Evolutionary conservation across 2,797 vertebrate species (phyloP), one percentile per base, ranked within the genome.

Genomic region (Echeneis naucrates): DNA sequence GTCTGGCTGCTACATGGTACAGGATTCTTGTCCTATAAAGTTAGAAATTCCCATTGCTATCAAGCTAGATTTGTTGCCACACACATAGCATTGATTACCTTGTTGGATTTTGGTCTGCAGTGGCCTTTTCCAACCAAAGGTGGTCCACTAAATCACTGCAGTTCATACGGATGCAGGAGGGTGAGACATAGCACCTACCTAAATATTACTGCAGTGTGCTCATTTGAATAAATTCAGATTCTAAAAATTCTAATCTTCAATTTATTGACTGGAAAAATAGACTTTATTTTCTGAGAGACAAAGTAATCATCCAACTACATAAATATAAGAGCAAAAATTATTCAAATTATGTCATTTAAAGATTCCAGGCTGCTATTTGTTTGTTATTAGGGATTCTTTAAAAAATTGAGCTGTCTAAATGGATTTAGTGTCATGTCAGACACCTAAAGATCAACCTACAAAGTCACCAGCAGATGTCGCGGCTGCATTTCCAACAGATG

Each of bases 391-490:
- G n/a, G 30, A 30, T 30, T 27, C 10, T 73, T 58, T 23, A 26
- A 19, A 23, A 12, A 0, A 8, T 16, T 30, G 24, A 8, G 12
- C 8, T 16, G 57, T 30, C 8, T 8, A 24, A 0, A 8, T 35
- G 44, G 24, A 27, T 54, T 51, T 1, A 14, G 12, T 40, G 33
- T 24, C 8, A 27, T 5, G 7, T 11, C 58, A 38, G 11, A 32
- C 8, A 26, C 11, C 2, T 17, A 32, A 38, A 33, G 6, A 11
- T 47, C 9, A n/a, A 0, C 75, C 40, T 21, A 40, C 62, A 57
- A 19, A 17, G 12, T 52, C 17, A 52, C 84, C 91, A 79, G 77
- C 65, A 91, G 91, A 70, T 81, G 91, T 80, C 87, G 63, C 12
- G 48, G 53, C 50, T 38, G 57, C 80, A 54, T 67, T 44, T 62